A percentile compares a stretch with the other conserved stretches of the same genome.
phyloP scores from a whole-genome alignment of 2,888 invertebrate species.

The Hybos culiciformis region DNA sequence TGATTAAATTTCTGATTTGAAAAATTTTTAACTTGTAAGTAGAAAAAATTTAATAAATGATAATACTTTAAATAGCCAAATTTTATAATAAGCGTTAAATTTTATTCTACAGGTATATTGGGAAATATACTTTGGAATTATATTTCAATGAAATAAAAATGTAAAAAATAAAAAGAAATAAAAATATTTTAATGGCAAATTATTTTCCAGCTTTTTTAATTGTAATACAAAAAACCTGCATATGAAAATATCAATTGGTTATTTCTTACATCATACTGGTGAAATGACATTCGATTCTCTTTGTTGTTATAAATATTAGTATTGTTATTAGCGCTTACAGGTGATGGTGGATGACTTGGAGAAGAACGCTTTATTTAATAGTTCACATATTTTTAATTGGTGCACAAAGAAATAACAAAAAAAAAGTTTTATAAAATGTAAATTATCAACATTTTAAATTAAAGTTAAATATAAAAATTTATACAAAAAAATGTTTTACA shows the following conservation, averaged over 20 bases:
- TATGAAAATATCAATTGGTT: neutral
- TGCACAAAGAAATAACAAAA: neutral
- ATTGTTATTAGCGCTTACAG: slow-evolving; percentile 28
- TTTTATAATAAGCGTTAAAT: no score
- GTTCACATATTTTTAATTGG: no score
- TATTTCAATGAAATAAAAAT: neutral
- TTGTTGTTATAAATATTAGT: slow-evolving; percentile 23
- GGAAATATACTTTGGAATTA: no score
- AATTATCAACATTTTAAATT: neutral
- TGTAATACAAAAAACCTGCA: neutral
- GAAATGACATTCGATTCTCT: slow-evolving; percentile 32
- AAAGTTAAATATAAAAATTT: no score
- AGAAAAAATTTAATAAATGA: no score
- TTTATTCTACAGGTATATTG: neutral
- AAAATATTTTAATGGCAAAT: neutral
- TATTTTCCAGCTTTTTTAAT: neutral
- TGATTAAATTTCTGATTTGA: no score
- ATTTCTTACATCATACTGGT: slow-evolving; percentile 35
- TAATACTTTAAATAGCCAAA: no score
- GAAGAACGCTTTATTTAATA: slow-evolving; percentile 19
- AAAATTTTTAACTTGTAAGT: no score
- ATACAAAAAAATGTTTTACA: no score
- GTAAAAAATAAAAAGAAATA: neutral
- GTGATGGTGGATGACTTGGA: slow-evolving; percentile 28
- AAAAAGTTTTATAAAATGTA: neutral